phyloP scores from a whole-genome alignment of 1,140 invertebrate species.

The Ceratina australensis region DNA sequence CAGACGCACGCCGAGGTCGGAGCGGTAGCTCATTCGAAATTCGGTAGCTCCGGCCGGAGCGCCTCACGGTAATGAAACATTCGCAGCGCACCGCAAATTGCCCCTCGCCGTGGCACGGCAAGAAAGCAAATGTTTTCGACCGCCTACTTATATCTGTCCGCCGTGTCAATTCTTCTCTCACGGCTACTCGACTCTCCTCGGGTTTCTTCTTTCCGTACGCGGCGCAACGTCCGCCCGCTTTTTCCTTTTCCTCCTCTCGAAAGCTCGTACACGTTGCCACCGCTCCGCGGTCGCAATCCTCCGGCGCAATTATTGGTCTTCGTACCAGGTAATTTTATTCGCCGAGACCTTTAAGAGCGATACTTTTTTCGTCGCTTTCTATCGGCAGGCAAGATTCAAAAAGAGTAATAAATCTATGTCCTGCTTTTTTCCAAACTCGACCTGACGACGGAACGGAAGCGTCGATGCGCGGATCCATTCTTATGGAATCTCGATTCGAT shows the following conservation, averaged over 20 bases:
- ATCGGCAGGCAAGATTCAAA: no score
- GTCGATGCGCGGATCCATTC: no score
- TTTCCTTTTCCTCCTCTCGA: slow-evolving; percentile 7
- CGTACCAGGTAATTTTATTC: slow-evolving; percentile 52
- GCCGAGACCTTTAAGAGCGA: slow-evolving; percentile 19
- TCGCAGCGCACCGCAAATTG: slow-evolving; percentile 79
- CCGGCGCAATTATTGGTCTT: slow-evolving; percentile 68
- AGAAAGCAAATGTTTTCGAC: slow-evolving; percentile 72
- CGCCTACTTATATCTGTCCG: slow-evolving; percentile 61
- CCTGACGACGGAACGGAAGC: no score
- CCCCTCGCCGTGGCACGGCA: slow-evolving; percentile 63
- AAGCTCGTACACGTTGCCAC: slow-evolving; percentile 29
- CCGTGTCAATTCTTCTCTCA: slow-evolving; percentile 2
- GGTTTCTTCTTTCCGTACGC: not conserved
- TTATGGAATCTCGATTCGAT: no score
- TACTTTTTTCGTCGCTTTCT: slow-evolving; percentile 15
- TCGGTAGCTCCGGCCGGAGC: slow-evolving; percentile 76
- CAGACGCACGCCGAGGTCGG: slow-evolving; percentile 35
- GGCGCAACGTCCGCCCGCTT: not conserved
- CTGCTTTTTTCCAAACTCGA: no score
- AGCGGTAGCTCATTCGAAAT: slow-evolving; percentile 78
- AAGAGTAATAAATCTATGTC: no score
- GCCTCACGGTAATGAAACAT: slow-evolving; percentile 78
- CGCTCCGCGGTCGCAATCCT: slow-evolving; percentile 54
- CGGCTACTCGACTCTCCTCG: not conserved